Conservation (phyloP, 2,797 vertebrate species). For the Parauchenoglanis punctatus region DNA sequence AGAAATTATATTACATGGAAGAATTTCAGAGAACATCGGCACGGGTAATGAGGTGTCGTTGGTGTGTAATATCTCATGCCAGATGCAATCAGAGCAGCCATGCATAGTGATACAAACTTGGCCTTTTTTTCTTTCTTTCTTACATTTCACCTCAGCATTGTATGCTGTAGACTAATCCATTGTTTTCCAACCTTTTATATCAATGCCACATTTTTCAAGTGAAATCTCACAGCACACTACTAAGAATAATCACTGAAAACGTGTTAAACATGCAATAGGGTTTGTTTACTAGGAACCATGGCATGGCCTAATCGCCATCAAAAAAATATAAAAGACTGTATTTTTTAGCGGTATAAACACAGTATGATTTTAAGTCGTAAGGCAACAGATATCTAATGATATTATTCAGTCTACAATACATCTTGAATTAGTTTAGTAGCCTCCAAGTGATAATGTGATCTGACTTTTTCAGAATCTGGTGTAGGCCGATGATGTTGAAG, state of each 20-base stretch:
- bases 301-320: not conserved
- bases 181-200: not conserved
- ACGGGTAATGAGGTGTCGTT: not conserved
- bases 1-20: slow-evolving; percentile 17
- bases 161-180: not conserved
- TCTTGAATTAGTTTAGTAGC: not conserved
- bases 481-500: not conserved
- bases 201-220: not conserved
- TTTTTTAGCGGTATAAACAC: not conserved
- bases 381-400: not conserved
- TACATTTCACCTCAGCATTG: slow-evolving; percentile 8
- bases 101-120: not conserved
- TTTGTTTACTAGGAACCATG: not conserved
- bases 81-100: slow-evolving; percentile 27
- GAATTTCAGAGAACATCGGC: slow-evolving; percentile 8
- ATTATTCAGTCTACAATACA: not conserved
- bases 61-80: slow-evolving; percentile 22
- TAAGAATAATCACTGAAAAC: not conserved
- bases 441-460: not conserved
- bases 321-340: not conserved
- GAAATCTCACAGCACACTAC: not conserved
- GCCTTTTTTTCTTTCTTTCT: not conserved
- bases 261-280: not conserved
- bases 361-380: not conserved
- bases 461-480: not conserved